phyloP scores from a whole-genome alignment of 2,888 invertebrate genomes.

The Megaustenia siamemsis region DNA sequence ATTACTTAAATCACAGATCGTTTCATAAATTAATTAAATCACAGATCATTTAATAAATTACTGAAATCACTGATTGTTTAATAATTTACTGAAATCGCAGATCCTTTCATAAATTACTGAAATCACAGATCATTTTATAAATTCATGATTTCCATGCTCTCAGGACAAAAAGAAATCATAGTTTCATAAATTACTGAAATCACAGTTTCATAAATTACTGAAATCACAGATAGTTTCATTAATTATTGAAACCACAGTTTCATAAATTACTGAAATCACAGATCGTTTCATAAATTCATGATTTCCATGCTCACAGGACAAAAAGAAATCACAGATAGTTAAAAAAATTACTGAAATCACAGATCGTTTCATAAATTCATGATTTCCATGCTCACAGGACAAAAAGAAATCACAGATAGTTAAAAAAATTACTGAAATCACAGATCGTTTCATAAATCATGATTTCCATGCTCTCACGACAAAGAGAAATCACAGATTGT shows the following conservation, averaged over 20 bases:
- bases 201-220: background rate
- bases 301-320: no score
- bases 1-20: no score
- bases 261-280: background rate
- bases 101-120: background rate
- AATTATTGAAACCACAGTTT: background rate
- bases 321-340: no score
- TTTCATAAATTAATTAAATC: background rate
- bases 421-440: background rate
- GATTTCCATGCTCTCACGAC: background rate
- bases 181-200: background rate
- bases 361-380: background rate
- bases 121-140: background rate
- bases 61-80: background rate
- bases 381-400: background rate
- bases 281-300: background rate
- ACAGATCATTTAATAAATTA: background rate
- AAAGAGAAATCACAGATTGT: background rate
- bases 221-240: background rate
- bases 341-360: no score
- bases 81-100: background rate
- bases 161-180: background rate
- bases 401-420: background rate
- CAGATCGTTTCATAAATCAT: background rate
- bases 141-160: background rate